phyloP scores from a whole-genome alignment of 1,140 invertebrate genomes.

The Ips typographus region DNA sequence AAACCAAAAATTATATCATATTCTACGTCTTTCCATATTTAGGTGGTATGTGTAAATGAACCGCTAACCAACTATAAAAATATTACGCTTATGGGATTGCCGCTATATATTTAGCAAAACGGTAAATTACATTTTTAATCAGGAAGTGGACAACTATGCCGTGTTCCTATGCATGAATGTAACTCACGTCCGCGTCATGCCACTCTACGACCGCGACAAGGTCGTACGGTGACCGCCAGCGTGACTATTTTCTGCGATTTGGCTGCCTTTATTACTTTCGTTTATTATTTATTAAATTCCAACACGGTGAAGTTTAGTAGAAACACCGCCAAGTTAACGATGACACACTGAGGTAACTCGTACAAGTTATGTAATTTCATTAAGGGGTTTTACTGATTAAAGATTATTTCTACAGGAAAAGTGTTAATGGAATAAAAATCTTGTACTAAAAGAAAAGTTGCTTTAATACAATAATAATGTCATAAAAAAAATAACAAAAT shows the following conservation, averaged over 20 bases:
- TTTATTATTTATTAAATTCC: not conserved
- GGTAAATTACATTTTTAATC: not conserved
- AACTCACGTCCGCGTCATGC: not conserved
- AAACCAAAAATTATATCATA: too few species aligned
- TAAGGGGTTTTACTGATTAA: too few species aligned
- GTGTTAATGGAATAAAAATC: slow-evolving; percentile 15
- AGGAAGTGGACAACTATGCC: slow-evolving; percentile 1
- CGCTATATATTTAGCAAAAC: not conserved
- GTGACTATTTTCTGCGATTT: not conserved
- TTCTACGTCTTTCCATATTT: too few species aligned
- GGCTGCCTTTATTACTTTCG: not conserved
- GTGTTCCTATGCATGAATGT: not conserved
- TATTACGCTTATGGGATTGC: too few species aligned
- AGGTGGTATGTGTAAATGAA: too few species aligned
- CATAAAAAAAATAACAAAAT: slow-evolving; percentile 32
- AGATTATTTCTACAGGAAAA: too few species aligned
- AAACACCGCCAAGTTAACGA: too few species aligned
- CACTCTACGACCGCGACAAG: not conserved
- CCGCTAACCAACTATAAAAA: too few species aligned
- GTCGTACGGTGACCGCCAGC: not conserved
- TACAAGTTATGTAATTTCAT: too few species aligned
- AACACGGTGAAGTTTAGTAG: too few species aligned
- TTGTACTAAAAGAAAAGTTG: slow-evolving; percentile 21
- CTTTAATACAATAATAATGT: slow-evolving; percentile 30
- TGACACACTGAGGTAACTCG: too few species aligned